These are phyloP conservation scores for Chouioia cunea DNA, from an alignment of 2,888 invertebrate genomes.

Conservation along the genomic window DNA sequence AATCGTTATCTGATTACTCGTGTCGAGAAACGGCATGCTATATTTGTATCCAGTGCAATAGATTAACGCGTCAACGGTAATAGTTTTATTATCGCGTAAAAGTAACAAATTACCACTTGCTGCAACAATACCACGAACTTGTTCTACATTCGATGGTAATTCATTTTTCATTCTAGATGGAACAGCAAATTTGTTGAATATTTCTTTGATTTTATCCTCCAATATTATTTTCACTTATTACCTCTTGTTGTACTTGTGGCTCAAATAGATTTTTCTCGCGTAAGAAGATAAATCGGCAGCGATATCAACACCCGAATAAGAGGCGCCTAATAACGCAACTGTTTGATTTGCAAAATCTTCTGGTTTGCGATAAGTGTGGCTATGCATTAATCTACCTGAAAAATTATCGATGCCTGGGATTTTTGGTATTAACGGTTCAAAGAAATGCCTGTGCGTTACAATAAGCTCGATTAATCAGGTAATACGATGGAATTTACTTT, in stretches of 20 bases:
- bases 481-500: no score
- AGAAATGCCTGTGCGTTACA: constrained; percentile 66
- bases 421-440: constrained; percentile 69
- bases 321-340: constrained; percentile 80
- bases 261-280: constrained; percentile 71
- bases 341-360: constrained; percentile 72
- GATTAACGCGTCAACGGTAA: constrained; percentile 76
- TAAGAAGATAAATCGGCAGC: constrained; percentile 74
- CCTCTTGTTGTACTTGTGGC: no score
- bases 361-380: constrained; percentile 80
- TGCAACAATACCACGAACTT: constrained; percentile 72
- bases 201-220: no score
- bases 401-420: constrained; percentile 70
- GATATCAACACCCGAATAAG: constrained; percentile 82
- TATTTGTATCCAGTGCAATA: constrained; percentile 84
- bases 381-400: constrained; percentile 77
- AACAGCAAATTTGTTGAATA: no score
- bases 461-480: no score
- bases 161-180: constrained; percentile 59
- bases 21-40: constrained; percentile 78
- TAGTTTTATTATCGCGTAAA: constrained; percentile 74
- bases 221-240: no score
- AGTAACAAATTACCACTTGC: constrained; percentile 71
- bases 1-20: constrained; percentile 72
- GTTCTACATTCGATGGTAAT: constrained; percentile 70